phyloP scores from a whole-genome alignment of 1,140 invertebrate genomes.

The Euura saliciscinereae region DNA sequence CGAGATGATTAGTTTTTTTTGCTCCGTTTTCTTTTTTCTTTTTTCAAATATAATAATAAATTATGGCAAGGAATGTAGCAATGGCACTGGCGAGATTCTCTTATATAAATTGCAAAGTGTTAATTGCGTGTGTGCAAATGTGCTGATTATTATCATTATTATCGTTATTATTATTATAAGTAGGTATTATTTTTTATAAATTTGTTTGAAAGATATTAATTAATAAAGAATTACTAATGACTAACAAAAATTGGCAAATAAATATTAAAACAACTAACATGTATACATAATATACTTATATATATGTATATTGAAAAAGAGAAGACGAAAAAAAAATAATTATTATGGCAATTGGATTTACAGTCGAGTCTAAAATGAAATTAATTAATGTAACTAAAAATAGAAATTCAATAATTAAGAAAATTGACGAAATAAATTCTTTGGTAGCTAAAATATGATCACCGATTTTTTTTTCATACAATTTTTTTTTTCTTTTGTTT shows the following conservation, averaged over 20 bases:
- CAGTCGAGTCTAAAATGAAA: not conserved
- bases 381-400: no score
- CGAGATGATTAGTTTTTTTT: no score
- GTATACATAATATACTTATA: not conserved
- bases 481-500: not conserved
- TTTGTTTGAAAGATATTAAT: no score
- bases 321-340: not conserved
- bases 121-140: no score
- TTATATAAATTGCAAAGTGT: not conserved
- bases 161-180: no score
- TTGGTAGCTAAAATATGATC: no score
- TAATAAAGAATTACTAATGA: no score
- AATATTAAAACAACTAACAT: not conserved
- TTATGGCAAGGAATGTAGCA: slow-evolving; percentile 7
- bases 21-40: not conserved
- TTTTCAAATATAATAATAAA: not conserved
- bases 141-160: no score
- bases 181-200: no score
- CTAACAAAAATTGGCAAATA: not conserved
- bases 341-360: not conserved
- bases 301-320: not conserved
- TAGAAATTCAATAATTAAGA: no score
- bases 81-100: not conserved
- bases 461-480: no score
- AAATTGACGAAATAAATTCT: no score